Evolutionary conservation across 2,113 vertebrate species (phyloP).

Genomic region (Gymnarchus niloticus): DNA sequence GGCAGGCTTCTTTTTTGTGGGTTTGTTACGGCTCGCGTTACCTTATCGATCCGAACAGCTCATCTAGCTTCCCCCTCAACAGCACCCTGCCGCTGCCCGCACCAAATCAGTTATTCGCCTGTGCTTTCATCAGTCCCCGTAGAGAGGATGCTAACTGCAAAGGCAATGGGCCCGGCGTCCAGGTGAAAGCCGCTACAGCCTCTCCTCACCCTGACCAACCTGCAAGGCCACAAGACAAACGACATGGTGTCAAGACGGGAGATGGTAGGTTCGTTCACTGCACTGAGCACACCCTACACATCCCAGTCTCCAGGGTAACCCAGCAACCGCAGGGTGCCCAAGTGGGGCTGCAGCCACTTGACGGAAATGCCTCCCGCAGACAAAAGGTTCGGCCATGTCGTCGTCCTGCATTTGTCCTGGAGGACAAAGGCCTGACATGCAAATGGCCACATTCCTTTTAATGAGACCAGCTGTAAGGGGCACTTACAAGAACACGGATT

Average conservation of each 20-base stretch:
- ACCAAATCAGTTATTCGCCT: background rate
- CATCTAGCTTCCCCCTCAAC: background rate
- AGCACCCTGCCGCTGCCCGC: background rate
- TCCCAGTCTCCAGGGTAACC: too few relatives aligned
- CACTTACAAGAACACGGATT: background rate
- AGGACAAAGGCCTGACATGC: background rate
- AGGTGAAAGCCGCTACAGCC: background rate
- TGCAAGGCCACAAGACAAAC: background rate
- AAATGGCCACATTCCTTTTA: background rate
- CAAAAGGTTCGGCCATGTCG: background rate
- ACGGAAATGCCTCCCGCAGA: background rate
- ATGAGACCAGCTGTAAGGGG: background rate
- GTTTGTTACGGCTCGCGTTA: background rate
- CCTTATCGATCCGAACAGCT: conserved; percentile 10
- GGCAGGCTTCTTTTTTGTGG: background rate
- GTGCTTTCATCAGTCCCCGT: background rate
- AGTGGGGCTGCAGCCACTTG: background rate
- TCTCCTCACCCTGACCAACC: background rate
- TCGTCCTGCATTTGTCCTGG: background rate
- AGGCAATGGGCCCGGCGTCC: background rate
- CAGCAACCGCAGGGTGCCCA: too few relatives aligned
- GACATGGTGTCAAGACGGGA: background rate
- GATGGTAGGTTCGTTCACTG: too few relatives aligned
- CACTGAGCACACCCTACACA: too few relatives aligned
- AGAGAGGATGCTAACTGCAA: background rate